Percentiles rank a stretch among this genome's conserved stretches.
These are phyloP conservation scores for Limnothrissa miodon DNA, from an alignment of 2,113 vertebrate genomes.

Conservation along the genomic window DNA sequence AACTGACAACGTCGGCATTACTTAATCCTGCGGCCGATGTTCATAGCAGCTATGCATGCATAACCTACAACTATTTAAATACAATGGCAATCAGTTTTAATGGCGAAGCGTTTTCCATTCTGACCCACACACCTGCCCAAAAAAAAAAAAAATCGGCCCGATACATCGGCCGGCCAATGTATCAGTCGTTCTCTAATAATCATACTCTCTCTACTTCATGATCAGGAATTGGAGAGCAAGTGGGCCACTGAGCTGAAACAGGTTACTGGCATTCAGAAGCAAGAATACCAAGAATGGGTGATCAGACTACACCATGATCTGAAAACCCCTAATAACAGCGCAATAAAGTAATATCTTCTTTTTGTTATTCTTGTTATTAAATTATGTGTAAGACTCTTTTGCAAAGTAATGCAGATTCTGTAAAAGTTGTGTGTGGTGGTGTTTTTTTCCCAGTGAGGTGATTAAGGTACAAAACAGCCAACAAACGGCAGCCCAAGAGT, in stretches of 20 bases:
- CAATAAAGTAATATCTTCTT: slow-evolving; percentile 76
- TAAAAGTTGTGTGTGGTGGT: no score
- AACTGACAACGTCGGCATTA: no score
- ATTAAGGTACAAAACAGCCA: slow-evolving; percentile 91
- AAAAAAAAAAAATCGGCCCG: no score
- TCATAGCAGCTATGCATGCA: no score
- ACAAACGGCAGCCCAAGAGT: slow-evolving; percentile 78
- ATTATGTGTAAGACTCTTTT: neutral
- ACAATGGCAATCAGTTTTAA: no score
- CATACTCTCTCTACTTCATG: neutral
- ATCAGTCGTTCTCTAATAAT: no score
- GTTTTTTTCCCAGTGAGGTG: slow-evolving; percentile 79
- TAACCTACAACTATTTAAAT: no score
- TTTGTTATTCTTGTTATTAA: neutral
- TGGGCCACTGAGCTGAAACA: slow-evolving; percentile 95
- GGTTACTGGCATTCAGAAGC: slow-evolving; percentile 91
- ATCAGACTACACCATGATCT: slow-evolving; percentile 94
- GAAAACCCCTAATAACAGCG: slow-evolving; percentile 91
- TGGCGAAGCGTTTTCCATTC: no score
- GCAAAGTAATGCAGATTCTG: neutral
- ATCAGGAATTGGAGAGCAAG: slow-evolving; percentile 91
- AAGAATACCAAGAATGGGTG: slow-evolving; percentile 98
- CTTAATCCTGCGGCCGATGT: no score
- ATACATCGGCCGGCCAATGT: no score
- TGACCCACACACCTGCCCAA: no score